phyloP scores from a whole-genome alignment of 1,140 invertebrate genomes.

The Achatina immaculata region DNA sequence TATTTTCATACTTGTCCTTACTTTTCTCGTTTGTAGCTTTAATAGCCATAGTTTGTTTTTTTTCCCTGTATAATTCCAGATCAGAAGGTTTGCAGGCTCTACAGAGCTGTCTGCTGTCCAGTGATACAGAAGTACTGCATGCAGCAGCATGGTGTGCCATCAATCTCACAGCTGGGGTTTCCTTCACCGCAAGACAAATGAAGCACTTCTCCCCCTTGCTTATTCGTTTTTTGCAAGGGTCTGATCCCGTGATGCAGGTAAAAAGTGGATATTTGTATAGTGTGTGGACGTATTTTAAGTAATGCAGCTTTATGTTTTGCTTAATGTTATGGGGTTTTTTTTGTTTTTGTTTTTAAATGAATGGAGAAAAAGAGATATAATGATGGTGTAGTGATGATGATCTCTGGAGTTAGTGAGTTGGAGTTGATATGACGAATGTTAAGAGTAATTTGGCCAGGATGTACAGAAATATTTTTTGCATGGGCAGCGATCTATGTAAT shows the following conservation, averaged over 20 bases:
- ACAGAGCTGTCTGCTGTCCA: background rate
- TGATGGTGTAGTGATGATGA: too few species aligned
- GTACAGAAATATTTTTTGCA: too few species aligned
- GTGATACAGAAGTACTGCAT: conserved; percentile 13
- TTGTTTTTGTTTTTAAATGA: too few species aligned
- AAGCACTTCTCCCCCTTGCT: background rate
- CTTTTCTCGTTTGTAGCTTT: too few species aligned
- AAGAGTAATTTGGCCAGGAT: too few species aligned
- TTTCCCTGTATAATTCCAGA: background rate
- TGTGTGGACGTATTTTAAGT: background rate
- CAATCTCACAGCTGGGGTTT: conserved; percentile 14
- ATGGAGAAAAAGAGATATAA: too few species aligned
- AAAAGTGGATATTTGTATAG: background rate
- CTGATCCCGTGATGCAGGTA: conserved; percentile 20
- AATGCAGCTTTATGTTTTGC: background rate
- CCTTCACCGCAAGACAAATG: background rate
- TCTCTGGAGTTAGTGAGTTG: too few species aligned
- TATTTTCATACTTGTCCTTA: too few species aligned
- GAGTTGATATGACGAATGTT: too few species aligned
- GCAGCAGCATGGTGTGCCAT: conserved; percentile 25
- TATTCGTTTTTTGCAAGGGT: conserved; percentile 23
- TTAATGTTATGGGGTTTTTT: too few species aligned
- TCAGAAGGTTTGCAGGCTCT: background rate
- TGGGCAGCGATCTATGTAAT: too few species aligned
- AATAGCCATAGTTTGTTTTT: too few species aligned